Conservation (phyloP, 2,888 invertebrate species). For the Drepanosiphum platanoidis region DNA sequence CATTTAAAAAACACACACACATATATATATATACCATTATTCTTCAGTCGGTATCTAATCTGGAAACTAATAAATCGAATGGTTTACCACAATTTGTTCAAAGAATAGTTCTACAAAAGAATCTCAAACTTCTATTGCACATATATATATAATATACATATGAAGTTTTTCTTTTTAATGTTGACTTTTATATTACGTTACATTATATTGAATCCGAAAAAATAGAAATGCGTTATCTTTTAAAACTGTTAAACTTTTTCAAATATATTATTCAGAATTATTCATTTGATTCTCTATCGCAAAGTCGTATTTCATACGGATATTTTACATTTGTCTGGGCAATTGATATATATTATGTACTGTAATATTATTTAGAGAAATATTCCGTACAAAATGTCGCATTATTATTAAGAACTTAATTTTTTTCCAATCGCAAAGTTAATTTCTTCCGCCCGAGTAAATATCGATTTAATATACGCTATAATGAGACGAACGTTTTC, state of each 20-base stretch:
- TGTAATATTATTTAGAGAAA: no score
- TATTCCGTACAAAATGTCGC: no score
- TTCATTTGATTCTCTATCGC: background rate
- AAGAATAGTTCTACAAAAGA: slow-evolving; percentile 25
- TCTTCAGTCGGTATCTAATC: slow-evolving; percentile 47
- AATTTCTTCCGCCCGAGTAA: no score
- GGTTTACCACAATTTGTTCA: slow-evolving; percentile 43
- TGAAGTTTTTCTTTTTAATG: slow-evolving; percentile 19
- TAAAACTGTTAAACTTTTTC: slow-evolving; percentile 1
- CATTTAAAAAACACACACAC: slow-evolving; percentile 31
- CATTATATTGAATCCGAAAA: slow-evolving; percentile 31
- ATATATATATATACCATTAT: slow-evolving; percentile 5
- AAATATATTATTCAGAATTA: slow-evolving; percentile 2
- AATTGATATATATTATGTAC: no score
- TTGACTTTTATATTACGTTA: slow-evolving; percentile 18
- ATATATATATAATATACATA: background rate
- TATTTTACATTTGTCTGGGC: background rate
- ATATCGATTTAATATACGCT: no score
- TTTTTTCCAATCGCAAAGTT: no score
- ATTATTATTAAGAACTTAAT: no score
- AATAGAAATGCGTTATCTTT: slow-evolving; percentile 32
- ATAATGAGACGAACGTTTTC: no score
- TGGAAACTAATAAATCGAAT: slow-evolving; percentile 53
- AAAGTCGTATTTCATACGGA: background rate
- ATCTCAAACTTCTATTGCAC: slow-evolving; percentile 9